Percentiles rank a stretch among this genome's conserved stretches.
phyloP scores from a whole-genome alignment of 2,113 vertebrate species.

The Neoarius graeffei region DNA sequence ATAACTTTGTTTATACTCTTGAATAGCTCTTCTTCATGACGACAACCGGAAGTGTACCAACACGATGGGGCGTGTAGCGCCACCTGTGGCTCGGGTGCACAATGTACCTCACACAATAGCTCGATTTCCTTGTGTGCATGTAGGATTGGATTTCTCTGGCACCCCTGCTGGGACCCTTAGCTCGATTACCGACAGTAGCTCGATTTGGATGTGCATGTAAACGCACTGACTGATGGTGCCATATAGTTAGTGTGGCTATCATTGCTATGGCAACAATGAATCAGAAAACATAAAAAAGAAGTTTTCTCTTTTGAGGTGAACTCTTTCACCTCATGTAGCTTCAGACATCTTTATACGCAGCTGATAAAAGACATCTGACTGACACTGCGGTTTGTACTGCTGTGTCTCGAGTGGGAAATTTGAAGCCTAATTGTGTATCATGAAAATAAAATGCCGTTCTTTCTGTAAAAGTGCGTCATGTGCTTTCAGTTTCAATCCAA shows the following conservation, averaged over 20 bases:
- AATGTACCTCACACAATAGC: too few species aligned
- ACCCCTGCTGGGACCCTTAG: too few species aligned
- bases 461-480: not conserved
- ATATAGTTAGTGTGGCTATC: not conserved
- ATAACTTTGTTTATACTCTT: too few species aligned
- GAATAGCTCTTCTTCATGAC: too few species aligned
- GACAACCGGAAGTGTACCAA: too few species aligned
- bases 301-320: not conserved
- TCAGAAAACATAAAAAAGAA: conserved; percentile 1
- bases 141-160: too few species aligned
- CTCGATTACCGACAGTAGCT: too few species aligned
- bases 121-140: too few species aligned
- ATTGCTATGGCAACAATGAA: not conserved
- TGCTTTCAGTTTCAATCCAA: not conserved
- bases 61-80: too few species aligned
- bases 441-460: not conserved
- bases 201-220: too few species aligned
- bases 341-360: not conserved
- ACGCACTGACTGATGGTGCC: not conserved
- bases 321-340: not conserved
- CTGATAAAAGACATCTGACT: not conserved
- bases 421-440: not conserved
- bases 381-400: not conserved
- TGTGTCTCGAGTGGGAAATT: not conserved
- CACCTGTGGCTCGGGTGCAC: too few species aligned